phyloP scores from a whole-genome alignment of 2,113 vertebrate species.

The Stictonetta naevosa region DNA sequence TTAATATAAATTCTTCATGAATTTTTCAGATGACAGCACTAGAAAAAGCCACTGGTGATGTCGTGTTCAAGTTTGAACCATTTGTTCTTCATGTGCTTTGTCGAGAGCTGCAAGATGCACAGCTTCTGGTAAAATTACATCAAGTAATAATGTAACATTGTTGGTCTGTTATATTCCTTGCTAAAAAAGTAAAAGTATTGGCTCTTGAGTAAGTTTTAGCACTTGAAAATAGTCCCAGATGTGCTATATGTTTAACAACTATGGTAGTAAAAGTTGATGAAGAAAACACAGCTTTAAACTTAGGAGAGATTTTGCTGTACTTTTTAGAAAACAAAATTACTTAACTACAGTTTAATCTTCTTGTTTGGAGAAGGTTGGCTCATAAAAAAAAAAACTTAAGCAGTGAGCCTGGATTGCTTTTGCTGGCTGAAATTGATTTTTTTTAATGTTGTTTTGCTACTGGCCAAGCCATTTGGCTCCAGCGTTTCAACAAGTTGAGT shows the following conservation, averaged over 20 bases:
- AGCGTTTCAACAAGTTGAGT: rapidly evolving
- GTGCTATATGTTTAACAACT: not conserved
- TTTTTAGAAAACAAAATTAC: not conserved
- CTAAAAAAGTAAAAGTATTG: not conserved
- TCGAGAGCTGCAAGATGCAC: conserved; percentile 84
- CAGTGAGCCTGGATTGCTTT: not conserved
- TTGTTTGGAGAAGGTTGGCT: not conserved
- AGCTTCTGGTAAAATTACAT: conserved; percentile 83
- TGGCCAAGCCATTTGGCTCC: not conserved
- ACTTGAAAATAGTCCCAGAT: not conserved
- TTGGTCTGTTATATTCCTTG: not conserved
- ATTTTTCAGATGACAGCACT: conserved; percentile 79
- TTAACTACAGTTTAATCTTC: rapidly evolving
- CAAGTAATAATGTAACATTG: not conserved
- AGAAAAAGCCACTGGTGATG: conserved; percentile 75
- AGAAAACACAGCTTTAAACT: not conserved
- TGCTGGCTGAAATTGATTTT: not conserved
- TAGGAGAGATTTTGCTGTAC: not conserved
- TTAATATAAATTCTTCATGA: not conserved
- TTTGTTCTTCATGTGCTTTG: conserved; percentile 93
- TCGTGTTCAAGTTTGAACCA: conserved; percentile 91
- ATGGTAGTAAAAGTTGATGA: not conserved
- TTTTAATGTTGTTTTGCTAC: rapidly evolving
- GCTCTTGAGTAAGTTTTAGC: not conserved
- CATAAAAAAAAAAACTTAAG: rapidly evolving